phyloP scores from a whole-genome alignment of 2,888 invertebrate species.

The Calliopum simillimum region DNA sequence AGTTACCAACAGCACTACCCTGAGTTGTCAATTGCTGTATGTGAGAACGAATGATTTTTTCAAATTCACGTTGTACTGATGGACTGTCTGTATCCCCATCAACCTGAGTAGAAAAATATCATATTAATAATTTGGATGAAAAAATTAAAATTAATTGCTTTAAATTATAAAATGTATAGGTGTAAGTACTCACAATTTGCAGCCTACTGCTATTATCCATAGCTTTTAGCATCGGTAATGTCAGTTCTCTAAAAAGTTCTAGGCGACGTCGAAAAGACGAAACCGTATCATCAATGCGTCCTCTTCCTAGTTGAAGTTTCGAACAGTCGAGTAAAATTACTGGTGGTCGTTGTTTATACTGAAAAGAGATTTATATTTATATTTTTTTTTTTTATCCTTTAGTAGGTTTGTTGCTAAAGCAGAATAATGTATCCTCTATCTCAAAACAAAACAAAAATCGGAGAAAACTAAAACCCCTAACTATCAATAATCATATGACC shows the following conservation, averaged over 20 bases:
- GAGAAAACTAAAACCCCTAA: too few relatives aligned
- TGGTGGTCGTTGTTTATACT: slow-evolving; percentile 83
- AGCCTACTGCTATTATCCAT: slow-evolving; percentile 86
- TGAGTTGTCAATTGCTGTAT: slow-evolving; percentile 67
- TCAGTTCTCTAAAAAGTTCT: slow-evolving; percentile 87
- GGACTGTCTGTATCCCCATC: slow-evolving; percentile 87
- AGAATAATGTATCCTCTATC: too few relatives aligned
- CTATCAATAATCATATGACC: too few relatives aligned
- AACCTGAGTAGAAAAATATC: slow-evolving; percentile 70
- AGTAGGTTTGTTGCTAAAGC: too few relatives aligned
- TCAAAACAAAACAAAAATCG: too few relatives aligned
- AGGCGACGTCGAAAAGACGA: slow-evolving; percentile 86
- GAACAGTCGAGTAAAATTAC: slow-evolving; percentile 91
- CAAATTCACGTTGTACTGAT: slow-evolving; percentile 83
- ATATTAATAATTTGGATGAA: neutral
- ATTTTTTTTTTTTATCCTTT: too few relatives aligned
- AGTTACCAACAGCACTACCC: neutral
- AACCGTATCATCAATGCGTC: slow-evolving; percentile 86
- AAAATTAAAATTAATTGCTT: neutral
- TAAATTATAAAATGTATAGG: too few relatives aligned
- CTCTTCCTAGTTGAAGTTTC: slow-evolving; percentile 86
- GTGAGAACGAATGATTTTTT: slow-evolving; percentile 76
- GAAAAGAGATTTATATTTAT: slow-evolving; percentile 49
- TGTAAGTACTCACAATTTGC: slow-evolving; percentile 83
- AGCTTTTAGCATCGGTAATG: slow-evolving; percentile 88